Evolutionary conservation across 2,113 vertebrate genomes (phyloP).

Genomic region (Thermophis baileyi): DNA sequence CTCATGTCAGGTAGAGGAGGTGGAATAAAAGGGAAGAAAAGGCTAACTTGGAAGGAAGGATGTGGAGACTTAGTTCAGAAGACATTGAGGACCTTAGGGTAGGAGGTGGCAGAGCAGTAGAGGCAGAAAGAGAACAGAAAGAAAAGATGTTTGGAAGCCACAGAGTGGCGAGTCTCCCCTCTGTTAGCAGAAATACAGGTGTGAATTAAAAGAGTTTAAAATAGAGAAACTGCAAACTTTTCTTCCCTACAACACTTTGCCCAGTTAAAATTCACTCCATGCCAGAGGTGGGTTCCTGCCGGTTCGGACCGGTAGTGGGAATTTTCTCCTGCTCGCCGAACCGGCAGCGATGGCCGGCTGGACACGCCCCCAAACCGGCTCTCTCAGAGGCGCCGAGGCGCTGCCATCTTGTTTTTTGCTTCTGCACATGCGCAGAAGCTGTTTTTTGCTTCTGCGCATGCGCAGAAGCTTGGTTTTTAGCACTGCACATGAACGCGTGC

Average conservation of each 20-base stretch:
- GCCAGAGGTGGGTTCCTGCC: too few relatives aligned
- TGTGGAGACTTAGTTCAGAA: background rate
- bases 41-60: background rate
- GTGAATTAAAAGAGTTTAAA: background rate
- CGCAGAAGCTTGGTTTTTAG: too few relatives aligned
- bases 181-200: background rate
- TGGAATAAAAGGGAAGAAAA: background rate
- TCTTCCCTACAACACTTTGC: background rate
- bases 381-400: too few relatives aligned
- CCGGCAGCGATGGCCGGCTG: too few relatives aligned
- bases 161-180: background rate
- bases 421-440: too few relatives aligned
- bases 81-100: background rate
- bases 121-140: background rate
- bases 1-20: background rate
- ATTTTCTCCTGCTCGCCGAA: too few relatives aligned
- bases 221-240: background rate
- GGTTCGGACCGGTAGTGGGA: too few relatives aligned
- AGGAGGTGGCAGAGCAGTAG: background rate
- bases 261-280: background rate
- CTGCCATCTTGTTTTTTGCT: too few relatives aligned
- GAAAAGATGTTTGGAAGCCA: background rate
- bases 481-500: too few relatives aligned
- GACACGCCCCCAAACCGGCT: too few relatives aligned
- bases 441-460: too few relatives aligned